Conservation (phyloP, 2,113 vertebrate species). For the Podiceps cristatus region DNA sequence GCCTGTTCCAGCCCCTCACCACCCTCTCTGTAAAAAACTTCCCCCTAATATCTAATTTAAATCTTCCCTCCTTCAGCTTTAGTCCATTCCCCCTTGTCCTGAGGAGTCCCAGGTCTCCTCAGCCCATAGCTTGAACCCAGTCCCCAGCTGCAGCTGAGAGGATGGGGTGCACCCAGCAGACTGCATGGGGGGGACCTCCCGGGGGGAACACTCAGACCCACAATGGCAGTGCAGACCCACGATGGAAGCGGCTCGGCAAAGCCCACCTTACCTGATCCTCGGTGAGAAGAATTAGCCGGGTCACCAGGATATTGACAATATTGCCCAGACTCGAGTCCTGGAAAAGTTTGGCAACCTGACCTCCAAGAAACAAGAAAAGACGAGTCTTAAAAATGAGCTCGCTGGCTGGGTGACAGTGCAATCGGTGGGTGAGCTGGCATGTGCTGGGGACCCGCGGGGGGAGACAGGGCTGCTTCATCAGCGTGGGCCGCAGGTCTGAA, state of each 20-base stretch:
- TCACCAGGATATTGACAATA: constrained; percentile 95
- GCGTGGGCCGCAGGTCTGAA: not conserved
- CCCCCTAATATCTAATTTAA: too few species aligned
- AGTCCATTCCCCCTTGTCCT: too few species aligned
- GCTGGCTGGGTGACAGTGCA: accelerated
- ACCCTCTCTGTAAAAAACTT: too few species aligned
- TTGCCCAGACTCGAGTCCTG: constrained; percentile 99
- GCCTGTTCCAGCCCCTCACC: too few species aligned
- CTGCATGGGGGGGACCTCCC: not conserved
- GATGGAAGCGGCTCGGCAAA: not conserved
- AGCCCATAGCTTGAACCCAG: not conserved
- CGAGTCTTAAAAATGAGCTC: constrained; percentile 92
- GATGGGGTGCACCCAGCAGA: not conserved
- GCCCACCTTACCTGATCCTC: constrained; percentile 92
- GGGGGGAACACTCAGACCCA: accelerated
- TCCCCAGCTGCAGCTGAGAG: not conserved
- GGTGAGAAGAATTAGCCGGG: constrained; percentile 93
- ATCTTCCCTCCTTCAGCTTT: too few species aligned
- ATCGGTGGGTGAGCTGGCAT: not conserved
- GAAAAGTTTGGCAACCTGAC: constrained; percentile 99
- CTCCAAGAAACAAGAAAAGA: constrained; percentile 99
- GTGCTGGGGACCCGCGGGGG: accelerated
- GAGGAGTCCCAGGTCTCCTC: not conserved
- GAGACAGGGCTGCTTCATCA: accelerated
- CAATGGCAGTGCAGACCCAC: not conserved